Base-by-base conservation (phyloP, 2,888 invertebrate species). In the Lasioglossum calceatum region DNA sequence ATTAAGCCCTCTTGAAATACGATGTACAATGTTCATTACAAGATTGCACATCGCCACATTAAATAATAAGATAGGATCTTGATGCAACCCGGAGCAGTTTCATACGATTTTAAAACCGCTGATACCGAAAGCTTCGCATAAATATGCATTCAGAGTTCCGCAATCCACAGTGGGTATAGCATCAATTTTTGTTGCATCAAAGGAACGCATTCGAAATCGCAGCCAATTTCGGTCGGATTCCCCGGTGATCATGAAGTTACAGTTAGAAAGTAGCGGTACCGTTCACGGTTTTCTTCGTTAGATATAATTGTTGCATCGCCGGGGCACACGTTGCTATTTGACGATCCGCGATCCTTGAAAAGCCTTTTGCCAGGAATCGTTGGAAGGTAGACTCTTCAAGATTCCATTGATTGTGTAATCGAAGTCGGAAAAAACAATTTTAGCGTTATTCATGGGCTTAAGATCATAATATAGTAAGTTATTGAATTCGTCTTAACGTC, bases 261-360 rank as follows among this genome's bases (percentile, higher is more conserved):
- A 61, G 58, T 76, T 76, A 76, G 54, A 76, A 42, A 76, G 58
- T 76, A 76, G 61, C 76, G 76, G 76, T 42, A 76, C 61, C 58
- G 58, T 42, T 61, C 27, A 42, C 58, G 27, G 27, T 19, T 76
- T 73, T 61, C 61, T 76, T 61, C 76, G 19, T 76, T 61, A 76
- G 61, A 44, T 39, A 39, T 54, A 42, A 76, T 61, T 76, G 32
- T 50, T 58, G 39, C 39, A n/a, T 58, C 16, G 19, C 32, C 42
- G 44, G 10, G 16, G 44, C 64, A 27, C 23, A 44, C 19, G 39
- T 42, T 44, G 19, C 36, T n/a, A 23, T 23, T 70, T 42, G n/a
- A 32, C 16, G 64, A 27, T 54, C 2, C 23, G 54, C 54, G 8
- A 54, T 58, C 58, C 58, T 58, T 10, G 58, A 58, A 10, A n/a